Percentiles rank a stretch among this genome's conserved stretches.
Evolutionary conservation across 2,113 vertebrate species (phyloP).

Genomic region (Anseranas semipalmata): DNA sequence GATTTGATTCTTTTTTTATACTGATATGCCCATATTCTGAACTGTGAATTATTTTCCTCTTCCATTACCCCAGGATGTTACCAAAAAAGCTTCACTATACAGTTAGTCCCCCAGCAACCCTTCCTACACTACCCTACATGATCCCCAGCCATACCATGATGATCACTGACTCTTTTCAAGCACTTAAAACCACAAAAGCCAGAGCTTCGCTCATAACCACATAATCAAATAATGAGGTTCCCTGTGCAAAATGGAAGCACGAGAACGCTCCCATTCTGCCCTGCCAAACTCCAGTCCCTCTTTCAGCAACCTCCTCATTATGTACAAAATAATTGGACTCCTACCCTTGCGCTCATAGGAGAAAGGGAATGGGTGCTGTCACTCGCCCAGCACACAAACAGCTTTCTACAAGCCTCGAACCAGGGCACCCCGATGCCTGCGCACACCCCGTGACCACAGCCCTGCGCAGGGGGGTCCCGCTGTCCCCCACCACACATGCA

Average conservation of each 20-base stretch:
- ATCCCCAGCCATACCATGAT: background rate
- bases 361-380: background rate
- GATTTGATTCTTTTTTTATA: background rate
- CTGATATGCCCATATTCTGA: background rate
- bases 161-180: background rate
- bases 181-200: background rate
- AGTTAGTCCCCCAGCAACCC: background rate
- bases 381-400: background rate
- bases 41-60: background rate
- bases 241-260: slow-evolving; percentile 12
- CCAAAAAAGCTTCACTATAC: background rate
- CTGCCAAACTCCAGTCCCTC: slow-evolving; percentile 37
- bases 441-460: background rate
- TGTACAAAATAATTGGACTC: slow-evolving; percentile 32
- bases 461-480: background rate
- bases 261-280: background rate
- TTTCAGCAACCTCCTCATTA: slow-evolving; percentile 42
- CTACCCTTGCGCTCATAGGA: background rate
- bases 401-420: background rate
- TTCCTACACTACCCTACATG: background rate
- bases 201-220: slow-evolving; percentile 10
- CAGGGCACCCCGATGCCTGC: background rate
- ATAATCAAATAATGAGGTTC: slow-evolving; percentile 16
- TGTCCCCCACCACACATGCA: background rate
- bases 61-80: background rate